phyloP scores from a whole-genome alignment of 2,797 vertebrate genomes.

The Oryzias dopingdopingensis region DNA sequence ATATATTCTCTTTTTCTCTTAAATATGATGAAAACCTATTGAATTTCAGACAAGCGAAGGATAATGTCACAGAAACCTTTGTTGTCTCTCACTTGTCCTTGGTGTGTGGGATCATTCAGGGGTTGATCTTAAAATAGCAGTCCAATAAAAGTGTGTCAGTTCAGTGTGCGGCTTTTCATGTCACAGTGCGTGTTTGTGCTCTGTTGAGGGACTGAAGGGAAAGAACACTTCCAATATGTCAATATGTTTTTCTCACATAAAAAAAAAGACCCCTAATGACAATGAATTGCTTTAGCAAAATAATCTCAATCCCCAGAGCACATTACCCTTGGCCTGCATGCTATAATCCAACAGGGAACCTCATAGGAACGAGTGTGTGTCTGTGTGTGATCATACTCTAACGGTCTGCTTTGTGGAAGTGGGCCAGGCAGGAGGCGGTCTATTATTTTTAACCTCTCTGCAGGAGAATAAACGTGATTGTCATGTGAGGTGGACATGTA shows the following conservation, averaged over 20 bases:
- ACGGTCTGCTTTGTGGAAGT: conserved; percentile 49
- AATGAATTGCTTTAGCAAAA: conserved; percentile 40
- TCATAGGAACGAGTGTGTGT: conserved; percentile 15
- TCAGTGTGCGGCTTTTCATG: conserved; percentile 13
- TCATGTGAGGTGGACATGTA: conserved; percentile 34
- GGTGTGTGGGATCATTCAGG: background rate
- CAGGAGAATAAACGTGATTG: conserved; percentile 55
- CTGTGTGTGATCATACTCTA: conserved; percentile 11
- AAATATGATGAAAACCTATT: too few species aligned
- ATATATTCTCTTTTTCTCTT: too few species aligned
- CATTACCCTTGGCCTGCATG: conserved; percentile 39
- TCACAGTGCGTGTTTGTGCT: background rate
- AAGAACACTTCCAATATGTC: conserved; percentile 16
- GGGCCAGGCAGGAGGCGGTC: conserved; percentile 44
- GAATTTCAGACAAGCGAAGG: too few species aligned
- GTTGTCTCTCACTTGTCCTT: conserved; percentile 6
- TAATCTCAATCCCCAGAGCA: conserved; percentile 49
- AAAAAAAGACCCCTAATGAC: conserved; percentile 30
- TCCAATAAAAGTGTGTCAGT: conserved; percentile 9
- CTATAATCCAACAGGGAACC: conserved; percentile 43
- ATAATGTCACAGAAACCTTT: too few species aligned
- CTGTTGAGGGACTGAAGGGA: background rate
- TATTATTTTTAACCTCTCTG: conserved; percentile 58
- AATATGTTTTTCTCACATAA: conserved; percentile 22
- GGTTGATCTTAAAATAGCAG: background rate